phyloP scores from a whole-genome alignment of 23 tunicate species.

The Clavelina lepadiformis region DNA sequence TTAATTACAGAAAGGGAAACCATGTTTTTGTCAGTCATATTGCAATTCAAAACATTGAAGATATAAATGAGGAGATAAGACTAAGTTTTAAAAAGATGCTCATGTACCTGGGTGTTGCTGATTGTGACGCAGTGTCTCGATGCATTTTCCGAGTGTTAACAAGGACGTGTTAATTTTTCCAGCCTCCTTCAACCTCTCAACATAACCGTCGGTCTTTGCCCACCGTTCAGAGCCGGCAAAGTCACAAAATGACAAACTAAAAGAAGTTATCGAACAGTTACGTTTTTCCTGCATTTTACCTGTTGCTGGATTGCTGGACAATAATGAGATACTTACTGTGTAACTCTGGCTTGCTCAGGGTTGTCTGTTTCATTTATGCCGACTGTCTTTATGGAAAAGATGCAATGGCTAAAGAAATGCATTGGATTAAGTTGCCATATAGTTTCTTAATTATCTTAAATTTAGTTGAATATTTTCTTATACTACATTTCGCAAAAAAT shows the following conservation, averaged over 20 bases:
- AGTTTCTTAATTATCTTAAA: too few relatives aligned
- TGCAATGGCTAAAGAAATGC: slow-evolving; percentile 59
- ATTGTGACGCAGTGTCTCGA: slow-evolving; percentile 62
- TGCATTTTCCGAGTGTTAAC: slow-evolving; percentile 80
- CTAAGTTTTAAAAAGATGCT: too few relatives aligned
- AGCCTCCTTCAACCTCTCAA: slow-evolving; percentile 69
- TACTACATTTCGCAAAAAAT: too few relatives aligned
- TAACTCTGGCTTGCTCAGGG: slow-evolving; percentile 27
- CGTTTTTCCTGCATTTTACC: too few relatives aligned
- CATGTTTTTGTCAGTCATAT: too few relatives aligned
- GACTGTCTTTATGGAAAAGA: slow-evolving; percentile 77
- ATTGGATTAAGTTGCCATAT: too few relatives aligned
- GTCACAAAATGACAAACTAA: slow-evolving; percentile 80
- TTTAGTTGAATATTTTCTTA: too few relatives aligned
- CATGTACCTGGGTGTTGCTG: slow-evolving; percentile 52
- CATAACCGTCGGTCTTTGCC: slow-evolving; percentile 48
- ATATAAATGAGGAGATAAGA: too few relatives aligned
- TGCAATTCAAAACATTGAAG: too few relatives aligned
- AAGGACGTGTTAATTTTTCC: slow-evolving; percentile 75
- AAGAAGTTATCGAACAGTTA: background rate
- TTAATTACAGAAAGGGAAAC: too few relatives aligned
- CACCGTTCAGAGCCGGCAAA: slow-evolving; percentile 84
- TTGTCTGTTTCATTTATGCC: slow-evolving; percentile 17
- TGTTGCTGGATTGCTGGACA: too few relatives aligned
- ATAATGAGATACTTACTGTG: slow-evolving; percentile 65